Conservation (phyloP, 2,113 vertebrate genomes). For the Otolemur garnettii region DNA sequence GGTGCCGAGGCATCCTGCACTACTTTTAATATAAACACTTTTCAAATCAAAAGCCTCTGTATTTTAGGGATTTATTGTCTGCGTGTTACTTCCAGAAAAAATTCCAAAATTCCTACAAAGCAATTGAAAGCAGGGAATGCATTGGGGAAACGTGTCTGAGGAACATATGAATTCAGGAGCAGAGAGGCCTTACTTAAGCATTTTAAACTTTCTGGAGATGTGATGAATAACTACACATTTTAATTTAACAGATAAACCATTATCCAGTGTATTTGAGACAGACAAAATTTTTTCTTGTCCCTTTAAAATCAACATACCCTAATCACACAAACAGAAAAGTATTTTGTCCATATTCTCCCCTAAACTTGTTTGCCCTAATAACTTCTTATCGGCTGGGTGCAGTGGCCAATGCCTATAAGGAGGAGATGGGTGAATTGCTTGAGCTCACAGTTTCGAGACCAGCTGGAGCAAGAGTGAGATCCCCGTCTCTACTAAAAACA, state of each 20-base stretch:
- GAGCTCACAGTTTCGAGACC: no score
- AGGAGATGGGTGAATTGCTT: no score
- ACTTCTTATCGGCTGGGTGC: neutral
- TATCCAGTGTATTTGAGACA: neutral
- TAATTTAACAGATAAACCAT: slow-evolving; percentile 30
- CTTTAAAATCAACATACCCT: slow-evolving; percentile 16
- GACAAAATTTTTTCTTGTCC: neutral
- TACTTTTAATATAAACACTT: neutral
- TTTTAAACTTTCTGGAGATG: slow-evolving; percentile 13
- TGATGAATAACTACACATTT: neutral
- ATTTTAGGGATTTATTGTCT: neutral
- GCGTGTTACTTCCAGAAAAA: slow-evolving; percentile 54
- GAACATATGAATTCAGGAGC: neutral
- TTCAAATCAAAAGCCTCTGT: slow-evolving; percentile 23
- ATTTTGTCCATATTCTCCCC: neutral
- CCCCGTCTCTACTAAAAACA: no score
- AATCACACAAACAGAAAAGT: neutral
- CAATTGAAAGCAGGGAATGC: slow-evolving; percentile 35
- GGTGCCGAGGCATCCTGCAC: no score
- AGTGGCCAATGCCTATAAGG: no score
- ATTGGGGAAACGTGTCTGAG: neutral
- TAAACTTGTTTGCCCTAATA: neutral
- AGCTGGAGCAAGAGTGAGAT: no score
- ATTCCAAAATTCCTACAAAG: neutral
- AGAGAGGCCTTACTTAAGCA: slow-evolving; percentile 20